Evolutionary conservation across 2,113 vertebrate species (phyloP).

Genomic region (Etia nguti): DNA sequence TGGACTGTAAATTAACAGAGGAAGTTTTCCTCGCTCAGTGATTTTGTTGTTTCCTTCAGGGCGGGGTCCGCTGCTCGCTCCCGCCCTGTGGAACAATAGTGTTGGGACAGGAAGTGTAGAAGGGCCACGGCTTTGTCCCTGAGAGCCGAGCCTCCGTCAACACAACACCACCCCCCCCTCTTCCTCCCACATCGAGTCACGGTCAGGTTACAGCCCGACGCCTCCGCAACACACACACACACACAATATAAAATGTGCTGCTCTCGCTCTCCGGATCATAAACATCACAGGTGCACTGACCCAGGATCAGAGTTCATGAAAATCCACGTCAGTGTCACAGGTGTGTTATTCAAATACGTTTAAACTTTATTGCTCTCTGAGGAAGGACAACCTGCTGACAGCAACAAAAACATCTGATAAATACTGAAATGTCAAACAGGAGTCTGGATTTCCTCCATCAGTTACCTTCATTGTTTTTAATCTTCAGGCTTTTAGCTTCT

Average conservation of each 20-base stretch:
- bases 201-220: neutral
- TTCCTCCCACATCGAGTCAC: slow-evolving; percentile 4
- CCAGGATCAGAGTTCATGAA: neutral
- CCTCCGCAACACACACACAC: neutral
- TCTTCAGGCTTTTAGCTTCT: neutral
- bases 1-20: neutral
- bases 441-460: neutral
- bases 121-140: slow-evolving; percentile 42
- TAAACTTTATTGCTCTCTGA: neutral
- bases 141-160: slow-evolving; percentile 33
- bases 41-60: neutral
- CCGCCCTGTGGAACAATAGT: slow-evolving; percentile 40
- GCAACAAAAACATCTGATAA: neutral
- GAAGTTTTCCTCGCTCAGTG: neutral
- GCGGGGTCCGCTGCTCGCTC: neutral
- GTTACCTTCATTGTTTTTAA: neutral
- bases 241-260: neutral
- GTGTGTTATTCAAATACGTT: neutral
- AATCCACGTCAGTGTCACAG: neutral
- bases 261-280: neutral
- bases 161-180: neutral
- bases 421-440: neutral
- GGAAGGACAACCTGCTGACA: neutral
- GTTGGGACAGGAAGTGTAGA: slow-evolving; percentile 48
- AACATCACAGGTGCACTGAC: neutral